Percentiles rank a stretch among this genome's conserved stretches.
Evolutionary conservation across 1,140 invertebrate genomes (phyloP).

Genomic region (Atta cephalotes): DNA sequence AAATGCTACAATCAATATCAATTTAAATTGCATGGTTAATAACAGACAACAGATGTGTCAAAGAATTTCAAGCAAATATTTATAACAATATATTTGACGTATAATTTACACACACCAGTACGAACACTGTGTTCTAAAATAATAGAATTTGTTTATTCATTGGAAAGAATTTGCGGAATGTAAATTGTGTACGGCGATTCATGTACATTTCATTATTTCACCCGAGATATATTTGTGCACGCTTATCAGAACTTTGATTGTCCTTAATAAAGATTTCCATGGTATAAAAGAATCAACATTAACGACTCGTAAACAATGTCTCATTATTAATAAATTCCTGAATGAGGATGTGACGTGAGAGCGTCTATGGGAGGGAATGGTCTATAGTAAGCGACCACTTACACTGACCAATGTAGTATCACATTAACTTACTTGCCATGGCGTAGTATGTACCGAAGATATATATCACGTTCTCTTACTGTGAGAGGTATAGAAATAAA

Average conservation of each 20-base stretch:
- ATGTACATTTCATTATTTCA: not conserved
- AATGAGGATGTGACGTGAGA: slow-evolving; percentile 79
- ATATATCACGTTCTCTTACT: slow-evolving; percentile 34
- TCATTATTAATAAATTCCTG: slow-evolving; percentile 75
- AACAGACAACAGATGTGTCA: not conserved
- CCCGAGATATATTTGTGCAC: not conserved
- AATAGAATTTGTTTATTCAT: slow-evolving; percentile 1
- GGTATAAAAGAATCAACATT: slow-evolving; percentile 54
- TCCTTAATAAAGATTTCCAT: slow-evolving; percentile 53
- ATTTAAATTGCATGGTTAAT: slow-evolving; percentile 9
- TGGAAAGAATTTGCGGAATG: not conserved
- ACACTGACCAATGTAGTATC: slow-evolving; percentile 28
- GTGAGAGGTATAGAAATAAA: slow-evolving; percentile 3
- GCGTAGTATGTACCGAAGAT: slow-evolving; percentile 10
- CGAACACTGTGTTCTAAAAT: not conserved
- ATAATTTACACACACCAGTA: not conserved
- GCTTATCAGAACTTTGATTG: slow-evolving; percentile 33
- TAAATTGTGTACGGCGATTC: not conserved
- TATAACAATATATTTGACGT: slow-evolving; percentile 1
- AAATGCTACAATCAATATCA: not conserved
- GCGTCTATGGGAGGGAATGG: slow-evolving; percentile 54
- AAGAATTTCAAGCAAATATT: not conserved
- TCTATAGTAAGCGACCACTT: slow-evolving; percentile 33
- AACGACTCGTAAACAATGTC: slow-evolving; percentile 76
- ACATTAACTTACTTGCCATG: slow-evolving; percentile 29